Evolutionary conservation across 2,888 invertebrate species (phyloP), one percentile per base, ranked within the genome.

Genomic region (Sialis lutaria): DNA sequence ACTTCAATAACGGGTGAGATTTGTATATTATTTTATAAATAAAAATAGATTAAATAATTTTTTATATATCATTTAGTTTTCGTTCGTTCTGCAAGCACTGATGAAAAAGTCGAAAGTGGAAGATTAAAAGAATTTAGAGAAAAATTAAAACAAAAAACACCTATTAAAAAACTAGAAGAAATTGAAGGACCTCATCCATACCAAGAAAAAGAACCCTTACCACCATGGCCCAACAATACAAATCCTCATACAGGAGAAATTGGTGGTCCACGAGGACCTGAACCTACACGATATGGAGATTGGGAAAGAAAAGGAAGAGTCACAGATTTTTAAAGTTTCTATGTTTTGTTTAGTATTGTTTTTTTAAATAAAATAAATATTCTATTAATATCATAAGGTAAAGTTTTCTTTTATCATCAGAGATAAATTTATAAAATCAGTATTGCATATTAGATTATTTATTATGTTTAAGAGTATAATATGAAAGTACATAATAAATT

Each of bases 231-330:
- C 9, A 75, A 91, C 59, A 79, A 86, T 58, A 79, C 73, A 1
- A 96, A 97, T 67, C 96, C 96, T 5, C 59, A 77, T 49, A 97
- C 96, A 6, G 97, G 97, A 8, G 97, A 98, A 74, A 69, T 90
- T 48, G 91, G 91, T 35, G 97, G 97, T 0, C 97, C 97, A 0
- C 72, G 77, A 56, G 98, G 98, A 6, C 98, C 96, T 1, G 98
- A 98, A 70, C 98, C 98, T 6, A 99, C 98, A 8, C 75, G 98
- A 55, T 98, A 91, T 68, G 98, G 98, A 2, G 98, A 99, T 67
- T 98, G 98, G 98, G 98, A 98, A 64, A 75, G 97, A 54, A 99
- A 99, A 62, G 98, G 98, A 50, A 73, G 97, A 60, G 92, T 92
- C 37, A 75, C 88, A 2, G 98, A 98, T 70, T 98, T 98, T 69